Percentiles rank a stretch among this genome's conserved stretches.
Evolutionary conservation across 2,113 vertebrate genomes (phyloP).

Genomic region (Merops nubicus): DNA sequence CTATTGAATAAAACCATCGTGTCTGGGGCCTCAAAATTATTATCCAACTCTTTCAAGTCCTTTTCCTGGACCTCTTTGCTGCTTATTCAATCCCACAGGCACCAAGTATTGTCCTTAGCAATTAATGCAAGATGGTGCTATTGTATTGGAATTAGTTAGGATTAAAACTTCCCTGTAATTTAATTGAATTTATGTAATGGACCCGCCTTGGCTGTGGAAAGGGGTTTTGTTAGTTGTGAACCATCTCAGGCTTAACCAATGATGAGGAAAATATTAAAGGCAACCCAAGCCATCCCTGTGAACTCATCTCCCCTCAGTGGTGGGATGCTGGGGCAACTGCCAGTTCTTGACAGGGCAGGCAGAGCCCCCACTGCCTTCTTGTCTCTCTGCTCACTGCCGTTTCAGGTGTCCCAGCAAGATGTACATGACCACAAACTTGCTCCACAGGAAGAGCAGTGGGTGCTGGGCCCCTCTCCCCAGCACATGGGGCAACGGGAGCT

Average conservation of each 20-base stretch:
- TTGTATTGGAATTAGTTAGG: slow-evolving; percentile 12
- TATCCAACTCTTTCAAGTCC: not conserved
- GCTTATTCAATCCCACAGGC: not conserved
- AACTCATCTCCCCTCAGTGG: rapidly evolving
- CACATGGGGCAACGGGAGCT: rapidly evolving
- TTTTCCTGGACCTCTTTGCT: not conserved
- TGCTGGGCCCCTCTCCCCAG: not conserved
- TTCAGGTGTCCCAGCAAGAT: not conserved
- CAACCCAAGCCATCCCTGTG: not conserved
- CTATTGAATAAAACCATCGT: not conserved
- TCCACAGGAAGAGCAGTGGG: not conserved
- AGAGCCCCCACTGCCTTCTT: not conserved
- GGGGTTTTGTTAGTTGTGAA: not conserved
- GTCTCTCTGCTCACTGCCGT: not conserved
- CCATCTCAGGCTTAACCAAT: not conserved
- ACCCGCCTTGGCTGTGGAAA: not conserved
- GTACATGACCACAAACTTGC: not conserved
- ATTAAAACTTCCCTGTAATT: slow-evolving; percentile 10
- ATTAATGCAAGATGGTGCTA: slow-evolving; percentile 19
- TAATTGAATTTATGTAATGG: slow-evolving; percentile 37
- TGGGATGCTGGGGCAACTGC: not conserved
- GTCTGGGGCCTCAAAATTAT: not conserved
- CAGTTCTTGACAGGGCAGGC: not conserved
- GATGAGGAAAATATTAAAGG: not conserved
- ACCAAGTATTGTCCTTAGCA: slow-evolving; percentile 4